Base-by-base conservation (phyloP, 2,888 invertebrate genomes). In the Chymomyza fuscimana region DNA sequence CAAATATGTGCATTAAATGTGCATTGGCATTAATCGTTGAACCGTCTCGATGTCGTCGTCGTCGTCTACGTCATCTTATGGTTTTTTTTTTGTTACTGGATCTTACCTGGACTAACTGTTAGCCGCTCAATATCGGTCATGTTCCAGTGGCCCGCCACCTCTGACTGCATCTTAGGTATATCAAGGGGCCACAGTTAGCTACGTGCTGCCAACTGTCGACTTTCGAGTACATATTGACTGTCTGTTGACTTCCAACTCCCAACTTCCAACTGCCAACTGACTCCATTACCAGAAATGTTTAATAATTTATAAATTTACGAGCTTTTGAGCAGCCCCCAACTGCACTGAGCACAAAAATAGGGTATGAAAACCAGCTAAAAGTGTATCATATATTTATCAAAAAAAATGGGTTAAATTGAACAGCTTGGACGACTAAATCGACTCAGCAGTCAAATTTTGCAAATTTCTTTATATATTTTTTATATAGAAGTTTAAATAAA, bases 11-110 rank as follows among this genome's bases (percentile, higher is more conserved):
- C 87, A 87, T 83, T 83, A 74, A 83, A 83, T 83, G 87, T 87
- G 83, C 83, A 86, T 87, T 87, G 83, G 87, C 87, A 86, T 83
- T 87, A 87, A 85, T 86, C 87, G 84, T 74, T 77, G 84, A 82
- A 84, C 86, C 74, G 84, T 84, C 82, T 87, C 59, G 40, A 40
- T 15, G 22, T 59, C 59, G 58, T 46, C 52, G 36, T 50, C 25
- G 46, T 65, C 58, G 19, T 32, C 22, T 12, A 15, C 22, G 54
- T 54, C 22, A 7, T 54, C 22, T 54, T n/a, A 22, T 22, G 7
- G 19, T 19, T 54, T n/a, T 16, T 54, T 46, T 46, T 12, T 46
- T 46, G 4, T 46, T 46, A 12, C 12, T 46, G 10, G 40, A 12
- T 46, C 12, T 54, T 54, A n/a, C 19, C 22, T 54, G 72, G 72